Conservation (phyloP, 2,888 invertebrate species). For the Galeopsomyia nigrocyanea region DNA sequence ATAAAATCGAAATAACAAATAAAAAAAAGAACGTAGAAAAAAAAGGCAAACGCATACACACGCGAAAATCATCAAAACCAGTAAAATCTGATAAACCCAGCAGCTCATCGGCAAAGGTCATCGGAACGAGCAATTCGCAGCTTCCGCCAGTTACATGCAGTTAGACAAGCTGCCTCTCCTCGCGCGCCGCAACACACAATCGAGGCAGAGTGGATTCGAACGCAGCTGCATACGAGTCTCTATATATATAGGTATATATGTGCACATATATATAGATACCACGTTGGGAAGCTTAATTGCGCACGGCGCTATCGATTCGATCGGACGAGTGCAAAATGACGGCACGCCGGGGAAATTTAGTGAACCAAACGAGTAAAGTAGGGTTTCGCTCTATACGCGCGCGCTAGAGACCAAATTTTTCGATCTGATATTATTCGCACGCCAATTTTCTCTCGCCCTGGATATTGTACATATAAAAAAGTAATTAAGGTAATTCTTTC, state of each 20-base stretch:
- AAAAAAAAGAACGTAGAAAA: too few species aligned
- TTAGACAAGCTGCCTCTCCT: background rate
- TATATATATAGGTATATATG: slow-evolving; percentile 1
- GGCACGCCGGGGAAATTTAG: slow-evolving; percentile 46
- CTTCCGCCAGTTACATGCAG: slow-evolving; percentile 11
- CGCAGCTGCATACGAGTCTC: slow-evolving; percentile 14
- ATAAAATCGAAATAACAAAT: too few species aligned
- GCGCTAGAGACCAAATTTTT: too few species aligned
- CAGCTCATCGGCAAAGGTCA: slow-evolving; percentile 42
- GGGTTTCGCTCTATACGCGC: too few species aligned
- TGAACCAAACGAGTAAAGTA: background rate
- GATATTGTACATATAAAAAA: background rate
- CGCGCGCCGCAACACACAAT: background rate
- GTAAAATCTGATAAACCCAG: slow-evolving; percentile 9
- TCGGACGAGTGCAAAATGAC: slow-evolving; percentile 35
- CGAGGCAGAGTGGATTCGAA: background rate
- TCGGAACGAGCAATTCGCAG: slow-evolving; percentile 30
- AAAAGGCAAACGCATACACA: too few species aligned
- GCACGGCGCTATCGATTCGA: slow-evolving; percentile 36
- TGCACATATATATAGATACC: background rate
- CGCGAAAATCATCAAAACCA: too few species aligned
- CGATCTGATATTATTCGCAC: too few species aligned
- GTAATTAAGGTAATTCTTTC: too few species aligned
- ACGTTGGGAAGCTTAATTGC: slow-evolving; percentile 31
- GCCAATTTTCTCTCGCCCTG: background rate